Evolutionary conservation across 2,113 vertebrate species (phyloP).

Genomic region (Microcebus tavaratra): DNA sequence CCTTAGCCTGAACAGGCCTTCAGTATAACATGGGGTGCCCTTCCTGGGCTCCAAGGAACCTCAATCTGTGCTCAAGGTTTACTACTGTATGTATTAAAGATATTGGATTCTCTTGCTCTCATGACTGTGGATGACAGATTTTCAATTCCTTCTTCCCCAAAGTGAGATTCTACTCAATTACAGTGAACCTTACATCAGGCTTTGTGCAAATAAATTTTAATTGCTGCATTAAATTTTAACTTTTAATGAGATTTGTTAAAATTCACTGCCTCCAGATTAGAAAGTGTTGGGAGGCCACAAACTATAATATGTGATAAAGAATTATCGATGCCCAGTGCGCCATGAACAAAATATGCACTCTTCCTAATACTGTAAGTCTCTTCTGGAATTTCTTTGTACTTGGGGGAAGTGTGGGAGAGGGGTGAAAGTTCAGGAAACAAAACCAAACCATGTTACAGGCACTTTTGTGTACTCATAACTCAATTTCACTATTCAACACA

Average conservation of each 20-base stretch:
- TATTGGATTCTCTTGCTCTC: neutral
- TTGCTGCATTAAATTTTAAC: neutral
- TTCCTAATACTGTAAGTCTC: neutral
- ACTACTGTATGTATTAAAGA: neutral
- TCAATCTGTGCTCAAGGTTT: neutral
- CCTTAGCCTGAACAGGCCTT: neutral
- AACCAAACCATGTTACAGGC: neutral
- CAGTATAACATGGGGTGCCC: too few species aligned
- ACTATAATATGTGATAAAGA: neutral
- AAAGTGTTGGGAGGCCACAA: neutral
- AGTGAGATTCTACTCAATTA: neutral
- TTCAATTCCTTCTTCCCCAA: neutral
- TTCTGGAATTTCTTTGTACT: neutral
- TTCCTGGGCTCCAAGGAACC: neutral
- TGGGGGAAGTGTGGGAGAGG: rapidly evolving
- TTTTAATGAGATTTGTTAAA: neutral
- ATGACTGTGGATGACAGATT: neutral
- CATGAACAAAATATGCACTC: neutral
- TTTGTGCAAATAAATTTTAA: neutral
- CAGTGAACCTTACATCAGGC: neutral
- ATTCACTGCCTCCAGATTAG: neutral
- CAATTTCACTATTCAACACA: neutral
- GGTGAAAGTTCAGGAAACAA: neutral
- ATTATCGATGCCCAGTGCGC: rapidly evolving
- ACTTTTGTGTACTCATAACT: neutral